Base-by-base conservation (phyloP, 2,888 invertebrate species). In the Heteromurus nitidus region DNA sequence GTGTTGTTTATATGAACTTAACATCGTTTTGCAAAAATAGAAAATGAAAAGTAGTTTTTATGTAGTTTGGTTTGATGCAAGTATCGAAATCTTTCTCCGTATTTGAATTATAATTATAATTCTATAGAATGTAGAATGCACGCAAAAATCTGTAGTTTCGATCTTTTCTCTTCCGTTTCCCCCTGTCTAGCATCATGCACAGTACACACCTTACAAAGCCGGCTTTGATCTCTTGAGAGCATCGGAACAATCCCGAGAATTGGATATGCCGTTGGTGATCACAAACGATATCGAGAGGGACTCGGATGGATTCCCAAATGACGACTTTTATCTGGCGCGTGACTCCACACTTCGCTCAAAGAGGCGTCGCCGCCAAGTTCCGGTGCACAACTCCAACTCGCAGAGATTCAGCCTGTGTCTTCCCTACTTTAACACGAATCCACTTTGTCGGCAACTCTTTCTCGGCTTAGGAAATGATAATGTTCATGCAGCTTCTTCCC, bases 351-450 rank as follows among this genome's bases (percentile, higher is more conserved):
- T 77, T 9, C 77, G 77, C 28, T 77, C 77, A 3, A 26, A 55
- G 24, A 28, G 77, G 26, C 44, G 50, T 36, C 58, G 68, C 9
- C 60, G 77, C 20, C 77, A 77, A 60, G 69, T 53, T 2, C 62
- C 47, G 69, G 69, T 77, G 50, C 68, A 68, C 24, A 26, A 44
- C n/a, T 26, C 77, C 28, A 50, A 77, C 13, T 69, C 62, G 68
- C 77, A 77, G 42, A 58, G 62, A 58, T 69, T 77, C 62, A 77
- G 60, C 69, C 77, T 77, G 16, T 77, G 77, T 36, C 68, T 69
- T 62, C 77, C 77, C 22, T 69, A 77, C 50, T 69, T 77, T 62
- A 60, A 50, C 22, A 50, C 62, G 36, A 77, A 77, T 62, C 69
- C 77, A 18, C 9, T 69, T 36, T 77, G 77, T 69, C 77, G 77